Evolutionary conservation across 2,113 vertebrate genomes (phyloP).

Genomic region (Rafetus swinhoei): DNA sequence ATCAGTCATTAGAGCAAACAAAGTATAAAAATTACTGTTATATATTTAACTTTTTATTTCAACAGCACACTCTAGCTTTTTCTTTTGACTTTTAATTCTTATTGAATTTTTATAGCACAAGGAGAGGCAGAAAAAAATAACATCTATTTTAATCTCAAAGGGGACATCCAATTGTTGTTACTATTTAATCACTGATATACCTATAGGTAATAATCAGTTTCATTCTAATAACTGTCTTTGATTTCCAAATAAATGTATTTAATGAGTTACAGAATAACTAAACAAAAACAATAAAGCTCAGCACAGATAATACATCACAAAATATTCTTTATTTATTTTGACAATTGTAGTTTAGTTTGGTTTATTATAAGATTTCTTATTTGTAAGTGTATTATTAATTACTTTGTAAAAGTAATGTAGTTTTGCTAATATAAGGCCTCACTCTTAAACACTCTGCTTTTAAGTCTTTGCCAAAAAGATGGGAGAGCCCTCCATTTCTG

Average conservation of each 20-base stretch:
- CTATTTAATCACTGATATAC: not conserved
- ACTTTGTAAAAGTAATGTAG: not conserved
- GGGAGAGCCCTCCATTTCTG: not conserved
- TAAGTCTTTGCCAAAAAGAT: not conserved
- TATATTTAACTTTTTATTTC: not conserved
- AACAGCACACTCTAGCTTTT: not conserved
- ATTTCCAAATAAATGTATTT: not conserved
- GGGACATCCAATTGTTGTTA: not conserved
- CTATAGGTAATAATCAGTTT: not conserved
- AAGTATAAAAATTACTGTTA: not conserved
- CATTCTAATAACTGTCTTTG: not conserved
- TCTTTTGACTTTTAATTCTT: not conserved
- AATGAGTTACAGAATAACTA: not conserved
- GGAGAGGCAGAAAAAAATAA: not conserved
- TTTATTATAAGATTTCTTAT: not conserved
- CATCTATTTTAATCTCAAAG: not conserved
- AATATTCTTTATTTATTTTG: not conserved
- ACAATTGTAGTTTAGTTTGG: not conserved
- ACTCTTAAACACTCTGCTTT: not conserved
- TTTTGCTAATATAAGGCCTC: not conserved
- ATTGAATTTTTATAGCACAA: not conserved
- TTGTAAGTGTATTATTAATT: not conserved
- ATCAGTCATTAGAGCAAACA: not conserved
- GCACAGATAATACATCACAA: not conserved
- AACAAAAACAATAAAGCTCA: not conserved